phyloP scores from a whole-genome alignment of 2,797 vertebrate genomes.

The Enteromius trimaculatus region DNA sequence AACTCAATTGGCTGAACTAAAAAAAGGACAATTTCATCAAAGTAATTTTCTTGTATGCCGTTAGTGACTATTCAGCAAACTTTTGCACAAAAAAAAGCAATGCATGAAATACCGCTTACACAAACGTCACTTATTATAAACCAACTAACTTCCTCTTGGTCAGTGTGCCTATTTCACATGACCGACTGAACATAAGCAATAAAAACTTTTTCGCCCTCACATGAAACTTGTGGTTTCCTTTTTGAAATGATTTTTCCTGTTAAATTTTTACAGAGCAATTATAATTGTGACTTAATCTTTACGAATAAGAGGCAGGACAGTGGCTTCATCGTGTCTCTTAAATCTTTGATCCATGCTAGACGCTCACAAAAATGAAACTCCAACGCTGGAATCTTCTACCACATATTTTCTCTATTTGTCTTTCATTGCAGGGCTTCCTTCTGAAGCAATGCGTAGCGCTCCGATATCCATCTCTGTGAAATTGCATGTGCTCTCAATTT shows the following conservation, averaged over 20 bases:
- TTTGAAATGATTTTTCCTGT: neutral
- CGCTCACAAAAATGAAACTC: neutral
- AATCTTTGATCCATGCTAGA: neutral
- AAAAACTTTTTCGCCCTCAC: neutral
- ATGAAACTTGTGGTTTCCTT: neutral
- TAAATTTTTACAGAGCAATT: neutral
- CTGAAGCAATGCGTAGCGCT: neutral
- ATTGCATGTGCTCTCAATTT: slow-evolving; percentile 7
- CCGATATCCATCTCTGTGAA: slow-evolving; percentile 2
- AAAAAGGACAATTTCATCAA: neutral
- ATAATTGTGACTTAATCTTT: neutral
- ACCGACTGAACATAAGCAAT: neutral
- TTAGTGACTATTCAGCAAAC: too few species aligned
- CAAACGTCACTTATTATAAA: neutral
- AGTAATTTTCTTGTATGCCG: neutral
- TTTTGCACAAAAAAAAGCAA: neutral
- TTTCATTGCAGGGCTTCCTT: neutral
- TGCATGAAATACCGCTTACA: neutral
- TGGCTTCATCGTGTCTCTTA: neutral
- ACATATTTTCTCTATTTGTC: neutral
- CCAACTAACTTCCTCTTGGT: neutral
- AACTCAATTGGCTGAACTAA: neutral
- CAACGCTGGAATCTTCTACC: neutral
- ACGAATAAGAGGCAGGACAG: neutral
- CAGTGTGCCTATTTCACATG: neutral